These are phyloP conservation scores for Phymastichus coffea DNA, from an alignment of 1,140 invertebrate species.

Conservation along the genomic window DNA sequence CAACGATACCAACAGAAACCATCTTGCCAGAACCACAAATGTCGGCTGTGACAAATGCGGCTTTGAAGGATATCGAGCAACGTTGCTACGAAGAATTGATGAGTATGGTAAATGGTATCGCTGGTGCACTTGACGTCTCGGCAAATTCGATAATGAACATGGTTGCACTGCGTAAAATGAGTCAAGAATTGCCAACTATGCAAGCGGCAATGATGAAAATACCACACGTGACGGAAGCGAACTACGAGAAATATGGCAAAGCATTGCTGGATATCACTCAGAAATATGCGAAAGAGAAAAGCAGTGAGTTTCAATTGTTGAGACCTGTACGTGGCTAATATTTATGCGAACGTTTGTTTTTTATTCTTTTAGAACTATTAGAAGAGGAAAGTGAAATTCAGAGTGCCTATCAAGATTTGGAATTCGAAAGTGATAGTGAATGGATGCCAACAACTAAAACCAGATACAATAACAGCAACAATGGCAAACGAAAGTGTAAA, in stretches of 20 bases:
- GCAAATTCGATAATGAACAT: conserved; percentile 63
- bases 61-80: conserved; percentile 48
- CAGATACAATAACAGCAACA: no score
- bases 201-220: conserved; percentile 78
- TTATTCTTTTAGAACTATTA: no score
- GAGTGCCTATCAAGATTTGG: no score
- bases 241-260: conserved; percentile 84
- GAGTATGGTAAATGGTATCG: conserved; percentile 56
- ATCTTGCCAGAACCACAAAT: conserved; percentile 30
- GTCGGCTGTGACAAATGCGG: conserved; percentile 21
- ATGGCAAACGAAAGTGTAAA: no score
- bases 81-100: conserved; percentile 60
- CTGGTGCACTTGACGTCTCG: conserved; percentile 55
- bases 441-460: no score
- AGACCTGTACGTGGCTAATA: no score
- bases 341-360: no score
- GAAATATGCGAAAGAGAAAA: conserved; percentile 62
- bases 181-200: conserved; percentile 70
- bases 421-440: no score
- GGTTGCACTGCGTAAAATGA: conserved; percentile 69
- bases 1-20: not conserved
- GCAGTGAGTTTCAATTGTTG: no score
- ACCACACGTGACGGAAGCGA: conserved; percentile 84
- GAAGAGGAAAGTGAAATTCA: no score
- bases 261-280: conserved; percentile 74